phyloP scores from a whole-genome alignment of 1,140 invertebrate species.

The Mya arenaria region DNA sequence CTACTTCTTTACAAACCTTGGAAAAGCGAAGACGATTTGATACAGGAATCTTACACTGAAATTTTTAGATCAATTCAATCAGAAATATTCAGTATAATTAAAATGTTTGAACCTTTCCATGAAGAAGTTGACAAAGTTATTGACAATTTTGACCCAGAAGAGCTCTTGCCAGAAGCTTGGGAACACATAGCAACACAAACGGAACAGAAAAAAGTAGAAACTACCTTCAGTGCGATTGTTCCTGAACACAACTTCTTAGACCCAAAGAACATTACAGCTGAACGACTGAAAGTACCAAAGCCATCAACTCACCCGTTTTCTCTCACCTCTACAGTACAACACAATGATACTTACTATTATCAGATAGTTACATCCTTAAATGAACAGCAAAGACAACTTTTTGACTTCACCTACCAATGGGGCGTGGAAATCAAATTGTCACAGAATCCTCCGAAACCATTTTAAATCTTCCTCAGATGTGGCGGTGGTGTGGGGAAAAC shows the following conservation, averaged over 20 bases:
- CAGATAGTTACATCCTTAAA: slow-evolving; percentile 25
- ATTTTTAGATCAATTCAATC: slow-evolving; percentile 13
- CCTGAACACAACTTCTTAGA: slow-evolving; percentile 3
- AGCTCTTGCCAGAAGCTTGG: slow-evolving; percentile 34
- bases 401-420: slow-evolving; percentile 44
- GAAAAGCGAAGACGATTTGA: slow-evolving; percentile 16
- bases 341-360: slow-evolving; percentile 6
- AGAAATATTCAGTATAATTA: slow-evolving; percentile 4
- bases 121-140: slow-evolving; percentile 24
- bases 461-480: neutral
- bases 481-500: neutral
- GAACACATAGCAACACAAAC: slow-evolving; percentile 17
- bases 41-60: neutral
- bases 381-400: slow-evolving; percentile 37
- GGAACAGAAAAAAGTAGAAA: slow-evolving; percentile 36
- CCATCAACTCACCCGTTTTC: too few species aligned
- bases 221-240: neutral
- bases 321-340: too few species aligned
- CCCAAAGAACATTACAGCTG: slow-evolving; percentile 15
- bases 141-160: slow-evolving; percentile 40
- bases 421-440: neutral
- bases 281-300: too few species aligned
- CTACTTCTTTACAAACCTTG: too few species aligned
- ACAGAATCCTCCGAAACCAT: neutral
- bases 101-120: slow-evolving; percentile 30